A percentile compares a stretch with the other conserved stretches of the same genome.
Conservation (phyloP, 2,888 invertebrate genomes). For the Thereva unica region DNA sequence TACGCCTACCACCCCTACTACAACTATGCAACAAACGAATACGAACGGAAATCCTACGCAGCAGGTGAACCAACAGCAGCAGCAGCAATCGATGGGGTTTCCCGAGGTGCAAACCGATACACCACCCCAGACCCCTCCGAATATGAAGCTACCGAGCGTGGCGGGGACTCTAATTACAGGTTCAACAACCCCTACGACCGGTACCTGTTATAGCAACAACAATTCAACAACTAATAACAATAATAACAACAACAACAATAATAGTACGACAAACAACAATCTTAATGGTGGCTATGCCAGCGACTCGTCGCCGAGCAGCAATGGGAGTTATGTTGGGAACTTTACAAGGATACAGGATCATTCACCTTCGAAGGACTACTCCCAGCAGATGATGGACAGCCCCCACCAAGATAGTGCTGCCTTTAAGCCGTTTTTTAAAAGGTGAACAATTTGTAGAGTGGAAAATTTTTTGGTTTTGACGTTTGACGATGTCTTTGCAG, state of each 20-base stretch:
- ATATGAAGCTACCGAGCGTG: slow-evolving; percentile 86
- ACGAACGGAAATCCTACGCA: slow-evolving; percentile 45
- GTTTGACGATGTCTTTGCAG: slow-evolving; percentile 59
- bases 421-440: slow-evolving; percentile 90
- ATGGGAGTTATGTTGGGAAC: slow-evolving; percentile 45
- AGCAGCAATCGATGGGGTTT: slow-evolving; percentile 68
- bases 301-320: slow-evolving; percentile 44
- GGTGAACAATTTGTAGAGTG: slow-evolving; percentile 61
- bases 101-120: slow-evolving; percentile 86
- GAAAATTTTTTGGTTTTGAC: slow-evolving; percentile 32
- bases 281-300: slow-evolving; percentile 42
- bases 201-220: slow-evolving; percentile 59
- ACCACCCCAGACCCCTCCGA: slow-evolving; percentile 92
- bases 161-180: slow-evolving; percentile 72
- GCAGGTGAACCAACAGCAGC: slow-evolving; percentile 48
- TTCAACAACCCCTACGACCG: slow-evolving; percentile 63
- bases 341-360: slow-evolving; percentile 51
- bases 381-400: slow-evolving; percentile 48
- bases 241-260: slow-evolving; percentile 43
- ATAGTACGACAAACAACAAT: slow-evolving; percentile 45
- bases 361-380: slow-evolving; percentile 50
- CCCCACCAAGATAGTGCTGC: slow-evolving; percentile 59
- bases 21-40: slow-evolving; percentile 45
- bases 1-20: slow-evolving; percentile 51
- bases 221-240: slow-evolving; percentile 24